Base-by-base conservation (phyloP, 1,140 invertebrate genomes). In the Nebria ingens region DNA sequence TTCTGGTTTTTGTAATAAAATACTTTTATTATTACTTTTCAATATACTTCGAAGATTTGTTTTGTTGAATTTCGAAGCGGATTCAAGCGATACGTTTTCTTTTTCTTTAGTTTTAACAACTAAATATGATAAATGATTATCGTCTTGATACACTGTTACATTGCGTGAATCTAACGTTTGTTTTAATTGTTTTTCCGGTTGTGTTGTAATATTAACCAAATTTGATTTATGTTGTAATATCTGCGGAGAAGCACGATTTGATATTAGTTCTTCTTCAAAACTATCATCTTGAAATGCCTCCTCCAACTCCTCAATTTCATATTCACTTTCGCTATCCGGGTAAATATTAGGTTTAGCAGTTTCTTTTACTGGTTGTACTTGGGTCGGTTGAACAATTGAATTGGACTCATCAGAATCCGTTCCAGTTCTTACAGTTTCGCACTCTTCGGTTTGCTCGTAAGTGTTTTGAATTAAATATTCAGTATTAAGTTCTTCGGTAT, bases 251-350 rank as follows among this genome's bases (percentile, higher is more conserved):
- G 4, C 15, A 45, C 3, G 17, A 17, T 45, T 45, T 12, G 3
- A 4, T 4, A 17, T 45, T 11, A 12, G 40, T 11, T 6, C 40
- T 4, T 45, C 40, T 12, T 45, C 4, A 45, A 4, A 4, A 17
- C 17, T 11, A 12, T 45, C 40, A 17, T 11, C 6, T 51, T 56
- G 19, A 51, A 25, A 23, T 21, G 23, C 19, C 29, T 51, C 25
- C 17, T 51, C 22, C 19, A 21, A 21, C 1, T 15, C 49, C 51
- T 51, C 19, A 56, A 17, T 40, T 56, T 20, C 11, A 56, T 55
- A 42, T 20, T 55, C 54, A 50, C 13, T 20, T 11, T 55, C 12
- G 19, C 21, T 50, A 19, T 55, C 52, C 9, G 20, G 25, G 12
- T 15, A n/a, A 15, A 29, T 19, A 23, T 53, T 34, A 34, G 22